Evolutionary conservation across 2,113 vertebrate species (phyloP), one percentile per base, ranked within the genome.

Genomic region (Ammodytes marinus): DNA sequence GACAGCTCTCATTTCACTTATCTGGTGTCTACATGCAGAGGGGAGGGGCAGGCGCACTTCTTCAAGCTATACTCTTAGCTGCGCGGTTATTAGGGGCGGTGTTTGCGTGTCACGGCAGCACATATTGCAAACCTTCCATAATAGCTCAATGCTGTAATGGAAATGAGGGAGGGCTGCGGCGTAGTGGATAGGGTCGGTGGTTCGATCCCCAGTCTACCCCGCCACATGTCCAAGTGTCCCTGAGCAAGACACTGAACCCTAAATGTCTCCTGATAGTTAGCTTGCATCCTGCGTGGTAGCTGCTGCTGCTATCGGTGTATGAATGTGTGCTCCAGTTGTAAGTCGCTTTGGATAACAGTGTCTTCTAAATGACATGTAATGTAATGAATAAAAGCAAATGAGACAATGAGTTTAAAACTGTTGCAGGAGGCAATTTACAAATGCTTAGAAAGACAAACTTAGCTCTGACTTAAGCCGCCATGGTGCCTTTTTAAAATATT

Each of bases 321-420:
- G 27, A 27, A 27, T 27, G 27, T 27, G 27, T 27, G 27, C 1
- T 27, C 27, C 27, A 27, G 27, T 27, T 27, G 27, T 27, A 27
- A 27, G 27, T 27, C 27, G 27, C n/a, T 27, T 27, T 27, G 27
- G 27, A 27, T 27, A 27, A 27, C 1, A 27, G 27, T 2, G 27
- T 27, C 27, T 27, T 27, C 27, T 27, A 27, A 27, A 27, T 27
- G 27, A 27, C 27, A 27, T 27, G 27, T 27, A 27, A 27, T 27
- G 27, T 27, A 27, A 27, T 27, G 40, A 71, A 84, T 77, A 27
- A 86, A 82, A 67, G 78, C 77, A 86, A 90, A 84, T 73, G 78
- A 80, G 77, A 70, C 11, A 64, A 73, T 13, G 58, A 76, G 76
- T 79, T 27, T 74, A 82, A 65, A 86, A 58, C 74, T 69, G 53